Evolutionary conservation across 2,113 vertebrate species (phyloP), one percentile per base, ranked within the genome.

Genomic region (Suncus etruscus): DNA sequence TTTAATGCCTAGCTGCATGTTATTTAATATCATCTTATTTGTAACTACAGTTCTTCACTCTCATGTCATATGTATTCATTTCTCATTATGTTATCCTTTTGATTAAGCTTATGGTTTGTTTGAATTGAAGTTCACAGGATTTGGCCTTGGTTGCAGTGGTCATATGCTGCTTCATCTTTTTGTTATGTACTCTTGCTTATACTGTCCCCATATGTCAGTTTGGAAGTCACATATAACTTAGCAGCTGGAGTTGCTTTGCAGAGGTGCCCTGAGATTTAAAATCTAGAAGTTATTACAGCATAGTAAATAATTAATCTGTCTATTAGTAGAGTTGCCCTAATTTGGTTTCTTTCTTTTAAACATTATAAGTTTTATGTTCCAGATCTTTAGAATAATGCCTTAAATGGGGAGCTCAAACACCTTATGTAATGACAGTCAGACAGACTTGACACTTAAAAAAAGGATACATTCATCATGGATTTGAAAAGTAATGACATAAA

Each of bases 71-170:
- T 83, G 81, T 47, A 75, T 14, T 27, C 24, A 73, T 80, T 83
- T 20, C 27, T 24, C 2, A 15, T 50, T n/a, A 39, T 25, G 25
- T 48, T 68, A 27, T 24, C n/a, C 5, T 63, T 48, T 65, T 65
- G 5, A 58, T 58, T 58, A 58, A 58, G 22, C 31, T 20, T 8
- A n/a, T 86, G 32, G 72, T 90, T 96, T 83, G 8, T 92, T 91
- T 75, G 72, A 83, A 90, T 68, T 73, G 85, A 76, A 51, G 92
- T 24, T n/a, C 31, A 90, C 24, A 70, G 50, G 27, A 58, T 31
- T 78, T 68, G 45, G 8, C 76, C 39, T 86, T 69, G 27, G 11
- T 48, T 74, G 29, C 54, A 58, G 70, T 50, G 50, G 31, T 16
- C 27, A 83, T 77, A 11, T 8, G 6, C 79, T 29, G 76, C 32